These are phyloP conservation scores for Limnephilus marmoratus DNA, from an alignment of 2,888 invertebrate species.

Conservation along the genomic window DNA sequence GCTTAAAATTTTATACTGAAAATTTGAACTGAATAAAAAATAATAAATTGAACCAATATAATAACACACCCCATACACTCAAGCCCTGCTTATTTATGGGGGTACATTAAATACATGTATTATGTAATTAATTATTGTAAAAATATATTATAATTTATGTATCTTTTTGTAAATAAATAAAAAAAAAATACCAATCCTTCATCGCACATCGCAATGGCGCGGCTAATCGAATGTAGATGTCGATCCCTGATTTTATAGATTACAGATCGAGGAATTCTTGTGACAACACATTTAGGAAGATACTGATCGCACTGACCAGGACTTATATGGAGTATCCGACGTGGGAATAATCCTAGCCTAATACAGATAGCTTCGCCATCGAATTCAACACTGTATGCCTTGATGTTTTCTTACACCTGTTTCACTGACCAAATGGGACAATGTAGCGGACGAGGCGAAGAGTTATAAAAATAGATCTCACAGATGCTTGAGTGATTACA, in stretches of 20 bases:
- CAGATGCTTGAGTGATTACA: background rate
- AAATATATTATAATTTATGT: too few species aligned
- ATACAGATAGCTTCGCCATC: conserved; percentile 24
- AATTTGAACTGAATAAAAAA: too few species aligned
- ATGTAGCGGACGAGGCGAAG: conserved; percentile 24
- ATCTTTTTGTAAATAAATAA: too few species aligned
- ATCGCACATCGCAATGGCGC: background rate
- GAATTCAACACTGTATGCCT: background rate
- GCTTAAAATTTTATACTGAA: too few species aligned
- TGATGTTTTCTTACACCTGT: conserved; percentile 13
- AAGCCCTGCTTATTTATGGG: too few species aligned
- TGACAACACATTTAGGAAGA: background rate
- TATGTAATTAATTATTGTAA: too few species aligned
- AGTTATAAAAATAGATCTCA: conserved; percentile 40
- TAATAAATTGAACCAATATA: too few species aligned
- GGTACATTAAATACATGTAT: too few species aligned
- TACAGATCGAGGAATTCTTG: background rate
- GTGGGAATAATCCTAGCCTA: background rate
- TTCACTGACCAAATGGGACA: conserved; percentile 33
- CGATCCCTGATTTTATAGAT: background rate
- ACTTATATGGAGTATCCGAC: background rate
- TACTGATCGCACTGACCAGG: background rate
- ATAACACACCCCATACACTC: too few species aligned
- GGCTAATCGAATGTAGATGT: background rate
- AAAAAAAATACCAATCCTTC: background rate